Conservation (phyloP, 1,140 invertebrate genomes). For the Cheumatopsyche charites region DNA sequence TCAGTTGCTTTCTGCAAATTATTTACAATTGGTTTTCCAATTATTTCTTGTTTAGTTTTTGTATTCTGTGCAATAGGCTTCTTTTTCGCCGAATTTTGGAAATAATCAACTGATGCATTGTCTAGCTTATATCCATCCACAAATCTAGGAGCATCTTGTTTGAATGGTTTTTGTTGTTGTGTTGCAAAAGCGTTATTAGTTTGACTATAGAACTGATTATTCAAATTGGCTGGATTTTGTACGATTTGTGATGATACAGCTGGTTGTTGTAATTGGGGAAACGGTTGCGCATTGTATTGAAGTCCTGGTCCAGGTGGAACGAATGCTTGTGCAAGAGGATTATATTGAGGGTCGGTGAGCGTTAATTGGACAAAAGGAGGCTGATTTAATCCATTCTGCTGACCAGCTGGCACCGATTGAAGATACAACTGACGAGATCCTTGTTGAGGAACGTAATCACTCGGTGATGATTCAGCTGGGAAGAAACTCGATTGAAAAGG, state of each 20-base stretch:
- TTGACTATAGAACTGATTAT: slow-evolving; percentile 49
- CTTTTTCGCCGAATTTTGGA: slow-evolving; percentile 53
- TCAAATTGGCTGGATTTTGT: slow-evolving; percentile 50
- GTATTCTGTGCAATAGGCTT: slow-evolving; percentile 54
- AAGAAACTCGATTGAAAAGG: slow-evolving; percentile 53
- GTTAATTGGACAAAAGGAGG: slow-evolving; percentile 37
- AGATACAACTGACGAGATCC: slow-evolving; percentile 57
- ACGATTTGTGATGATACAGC: slow-evolving; percentile 48
- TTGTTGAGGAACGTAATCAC: slow-evolving; percentile 54
- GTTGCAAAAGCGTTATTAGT: slow-evolving; percentile 48
- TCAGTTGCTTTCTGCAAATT: slow-evolving; percentile 50
- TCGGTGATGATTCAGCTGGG: slow-evolving; percentile 55
- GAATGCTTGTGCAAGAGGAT: slow-evolving; percentile 56
- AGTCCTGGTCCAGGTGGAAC: slow-evolving; percentile 52
- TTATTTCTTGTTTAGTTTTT: slow-evolving; percentile 41
- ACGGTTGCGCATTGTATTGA: slow-evolving; percentile 48
- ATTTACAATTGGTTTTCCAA: slow-evolving; percentile 43
- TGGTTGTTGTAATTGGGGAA: slow-evolving; percentile 36
- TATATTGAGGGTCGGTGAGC: slow-evolving; percentile 34
- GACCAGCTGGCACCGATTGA: slow-evolving; percentile 53
- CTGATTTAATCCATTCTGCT: slow-evolving; percentile 52
- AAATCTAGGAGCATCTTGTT: slow-evolving; percentile 52
- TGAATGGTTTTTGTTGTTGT: slow-evolving; percentile 41
- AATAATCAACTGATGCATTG: slow-evolving; percentile 50
- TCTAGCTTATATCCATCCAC: slow-evolving; percentile 58